A percentile compares a stretch with the other conserved stretches of the same genome.
These are phyloP conservation scores for Sebastes iracundus DNA, from an alignment of 2,797 vertebrate genomes.

Conservation along the genomic window DNA sequence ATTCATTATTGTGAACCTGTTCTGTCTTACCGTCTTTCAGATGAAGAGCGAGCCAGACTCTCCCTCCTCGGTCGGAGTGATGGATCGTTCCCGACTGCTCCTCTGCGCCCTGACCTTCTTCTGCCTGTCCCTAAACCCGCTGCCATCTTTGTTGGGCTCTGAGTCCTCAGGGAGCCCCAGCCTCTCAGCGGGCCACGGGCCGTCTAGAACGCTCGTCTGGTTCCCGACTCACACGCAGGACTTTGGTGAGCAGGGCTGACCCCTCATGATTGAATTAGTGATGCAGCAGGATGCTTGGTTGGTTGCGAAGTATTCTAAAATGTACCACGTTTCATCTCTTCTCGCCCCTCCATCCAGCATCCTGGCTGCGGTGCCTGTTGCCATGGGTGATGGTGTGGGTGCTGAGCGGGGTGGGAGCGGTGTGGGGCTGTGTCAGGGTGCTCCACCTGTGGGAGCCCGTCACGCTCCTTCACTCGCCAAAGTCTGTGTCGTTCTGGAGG, in stretches of 20 bases:
- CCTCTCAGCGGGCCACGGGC: slow-evolving; percentile 71
- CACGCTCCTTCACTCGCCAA: slow-evolving; percentile 92
- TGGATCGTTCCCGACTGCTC: slow-evolving; percentile 96
- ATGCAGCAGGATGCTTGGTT: not conserved
- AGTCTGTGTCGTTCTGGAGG: slow-evolving; percentile 96
- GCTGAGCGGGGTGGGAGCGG: slow-evolving; percentile 92
- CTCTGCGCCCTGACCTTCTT: slow-evolving; percentile 96
- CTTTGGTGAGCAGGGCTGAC: slow-evolving; percentile 71
- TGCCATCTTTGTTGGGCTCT: slow-evolving; percentile 89
- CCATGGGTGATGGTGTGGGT: slow-evolving; percentile 96
- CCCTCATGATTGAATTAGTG: not conserved
- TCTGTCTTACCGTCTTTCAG: slow-evolving; percentile 67
- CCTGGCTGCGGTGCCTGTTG: slow-evolving; percentile 95
- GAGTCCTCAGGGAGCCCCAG: slow-evolving; percentile 54
- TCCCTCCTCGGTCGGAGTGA: slow-evolving; percentile 92
- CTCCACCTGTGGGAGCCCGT: slow-evolving; percentile 95
- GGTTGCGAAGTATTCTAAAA: not conserved
- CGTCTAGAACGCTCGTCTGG: slow-evolving; percentile 85
- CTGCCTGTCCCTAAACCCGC: slow-evolving; percentile 95
- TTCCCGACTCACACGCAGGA: slow-evolving; percentile 81
- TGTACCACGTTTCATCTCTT: not conserved
- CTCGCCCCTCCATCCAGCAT: slow-evolving; percentile 50
- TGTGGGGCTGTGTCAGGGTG: slow-evolving; percentile 94
- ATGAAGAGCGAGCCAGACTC: slow-evolving; percentile 96
- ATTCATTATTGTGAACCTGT: not conserved